phyloP scores from a whole-genome alignment of 2,888 invertebrate genomes.

The Rugalucina vietnamica region DNA sequence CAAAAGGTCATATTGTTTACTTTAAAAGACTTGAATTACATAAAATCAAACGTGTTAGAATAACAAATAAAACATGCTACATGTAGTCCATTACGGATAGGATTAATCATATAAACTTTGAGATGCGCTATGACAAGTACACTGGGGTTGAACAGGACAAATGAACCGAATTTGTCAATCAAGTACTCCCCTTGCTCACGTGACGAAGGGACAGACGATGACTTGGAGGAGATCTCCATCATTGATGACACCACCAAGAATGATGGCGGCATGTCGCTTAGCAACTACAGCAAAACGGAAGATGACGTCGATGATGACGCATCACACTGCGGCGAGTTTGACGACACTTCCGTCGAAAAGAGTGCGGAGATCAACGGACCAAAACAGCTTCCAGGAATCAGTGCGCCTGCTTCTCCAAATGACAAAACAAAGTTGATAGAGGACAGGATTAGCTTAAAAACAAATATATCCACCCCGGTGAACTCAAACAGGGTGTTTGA shows the following conservation, averaged over 20 bases:
- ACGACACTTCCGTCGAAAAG: slow-evolving; percentile 43
- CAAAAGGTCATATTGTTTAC: too few relatives aligned
- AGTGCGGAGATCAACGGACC: slow-evolving; percentile 85
- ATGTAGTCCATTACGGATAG: not conserved
- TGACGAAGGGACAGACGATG: slow-evolving; percentile 83
- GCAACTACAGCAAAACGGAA: slow-evolving; percentile 80
- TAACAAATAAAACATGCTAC: too few relatives aligned
- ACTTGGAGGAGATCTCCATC: slow-evolving; percentile 89
- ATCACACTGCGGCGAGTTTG: slow-evolving; percentile 31
- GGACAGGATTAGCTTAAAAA: slow-evolving; percentile 86
- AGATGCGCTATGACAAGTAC: slow-evolving; percentile 71
- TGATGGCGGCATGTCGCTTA: slow-evolving; percentile 50
- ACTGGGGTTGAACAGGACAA: slow-evolving; percentile 64
- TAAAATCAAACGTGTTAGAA: too few relatives aligned
- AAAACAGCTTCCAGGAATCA: slow-evolving; percentile 86
- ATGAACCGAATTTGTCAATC: slow-evolving; percentile 73
- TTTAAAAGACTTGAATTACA: too few relatives aligned
- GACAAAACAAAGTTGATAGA: slow-evolving; percentile 81
- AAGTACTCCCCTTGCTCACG: slow-evolving; percentile 83
- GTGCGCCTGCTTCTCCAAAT: slow-evolving; percentile 59
- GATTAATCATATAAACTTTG: not conserved
- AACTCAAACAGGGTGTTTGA: slow-evolving; percentile 82
- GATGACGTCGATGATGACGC: slow-evolving; percentile 86
- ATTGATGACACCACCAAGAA: slow-evolving; percentile 85
- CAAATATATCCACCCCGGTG: slow-evolving; percentile 84